Base-by-base conservation (phyloP, 2,113 vertebrate species). In the Microcebus griseorufus region DNA sequence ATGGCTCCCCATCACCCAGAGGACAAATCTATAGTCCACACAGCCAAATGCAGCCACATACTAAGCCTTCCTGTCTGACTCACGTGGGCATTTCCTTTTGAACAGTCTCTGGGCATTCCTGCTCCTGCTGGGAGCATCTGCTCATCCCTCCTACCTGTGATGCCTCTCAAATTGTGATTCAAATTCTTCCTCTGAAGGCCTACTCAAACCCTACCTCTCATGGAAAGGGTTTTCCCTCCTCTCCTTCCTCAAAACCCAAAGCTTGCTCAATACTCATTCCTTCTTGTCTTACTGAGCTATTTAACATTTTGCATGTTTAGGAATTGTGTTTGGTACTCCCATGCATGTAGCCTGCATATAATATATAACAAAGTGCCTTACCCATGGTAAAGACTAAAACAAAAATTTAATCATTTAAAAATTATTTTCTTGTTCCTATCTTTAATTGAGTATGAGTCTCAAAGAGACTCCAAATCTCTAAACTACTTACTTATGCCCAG, bases 301-400 rank as follows among this genome's bases (percentile, higher is more conserved):
- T 81, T 11, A 42, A 76, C 25, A 18, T n/a, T 70, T 39, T 8
- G 29, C 32, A 22, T 37, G 34, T 45, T n/a, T 67, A 73, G 70
- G 45, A 75, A 85, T 7, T 55, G 2, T 39, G 55, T 55, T 48
- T 29, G 13, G 6, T 10, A 34, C 32, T 81, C 75, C 37, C 34
- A 82, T 1, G 11, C 1, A 81, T 1, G 2, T 1, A 42, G 6
- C 11, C 51, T 53, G n/a, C 11, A 23, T 6, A 37, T 9, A 69
- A 34, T 60, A 72, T 5, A 83, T 9, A 75, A 29, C 65, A 72
- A 3, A 79, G 8, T 53, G 10, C 13, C 6, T 32, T 34, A 29
- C 8, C 29, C 81, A 67, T 0, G 29, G 17, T 18, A 51, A 51
- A 70, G 27, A 92, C 11, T 39, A 62, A 93, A 80, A 60, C 27